phyloP scores from a whole-genome alignment of 2,888 invertebrate species.

The Lasioglossum figueresi region DNA sequence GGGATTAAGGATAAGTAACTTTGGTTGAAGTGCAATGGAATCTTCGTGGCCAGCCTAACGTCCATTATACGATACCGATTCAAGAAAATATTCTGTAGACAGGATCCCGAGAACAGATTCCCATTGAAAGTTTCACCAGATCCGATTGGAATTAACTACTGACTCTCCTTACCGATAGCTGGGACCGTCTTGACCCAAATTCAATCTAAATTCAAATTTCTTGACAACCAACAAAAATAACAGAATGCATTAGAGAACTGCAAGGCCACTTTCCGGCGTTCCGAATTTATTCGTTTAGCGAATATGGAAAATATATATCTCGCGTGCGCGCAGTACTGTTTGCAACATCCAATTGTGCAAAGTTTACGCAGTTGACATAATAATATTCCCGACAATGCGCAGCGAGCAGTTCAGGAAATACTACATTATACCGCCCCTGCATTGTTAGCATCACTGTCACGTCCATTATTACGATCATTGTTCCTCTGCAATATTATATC shows the following conservation, averaged over 20 bases:
- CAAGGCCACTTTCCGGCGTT: neutral
- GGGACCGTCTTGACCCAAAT: neutral
- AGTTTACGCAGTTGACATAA: slow-evolving; percentile 33
- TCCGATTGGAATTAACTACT: neutral
- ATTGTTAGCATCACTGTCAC: slow-evolving; percentile 48
- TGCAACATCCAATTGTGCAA: slow-evolving; percentile 1
- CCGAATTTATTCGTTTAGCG: neutral
- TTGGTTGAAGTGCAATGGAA: slow-evolving; percentile 54
- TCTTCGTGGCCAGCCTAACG: slow-evolving; percentile 60
- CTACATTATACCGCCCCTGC: slow-evolving; percentile 33
- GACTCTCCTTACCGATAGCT: neutral
- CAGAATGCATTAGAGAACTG: no score
- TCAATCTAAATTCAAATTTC: neutral
- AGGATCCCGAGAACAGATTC: neutral
- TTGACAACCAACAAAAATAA: neutral
- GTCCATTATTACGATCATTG: slow-evolving; percentile 48
- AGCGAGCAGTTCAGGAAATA: slow-evolving; percentile 32
- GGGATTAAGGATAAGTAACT: slow-evolving; percentile 71
- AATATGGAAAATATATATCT: neutral
- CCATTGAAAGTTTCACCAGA: neutral
- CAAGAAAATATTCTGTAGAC: slow-evolving; percentile 30
- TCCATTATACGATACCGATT: slow-evolving; percentile 32
- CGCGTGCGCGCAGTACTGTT: neutral
- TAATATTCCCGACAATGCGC: slow-evolving; percentile 37
- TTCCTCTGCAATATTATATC: slow-evolving; percentile 39